Percentiles rank a stretch among this genome's conserved stretches.
These are phyloP conservation scores for Aphelenchoides fujianensis DNA, from an alignment of 1,140 invertebrate genomes.

Conservation along the genomic window DNA sequence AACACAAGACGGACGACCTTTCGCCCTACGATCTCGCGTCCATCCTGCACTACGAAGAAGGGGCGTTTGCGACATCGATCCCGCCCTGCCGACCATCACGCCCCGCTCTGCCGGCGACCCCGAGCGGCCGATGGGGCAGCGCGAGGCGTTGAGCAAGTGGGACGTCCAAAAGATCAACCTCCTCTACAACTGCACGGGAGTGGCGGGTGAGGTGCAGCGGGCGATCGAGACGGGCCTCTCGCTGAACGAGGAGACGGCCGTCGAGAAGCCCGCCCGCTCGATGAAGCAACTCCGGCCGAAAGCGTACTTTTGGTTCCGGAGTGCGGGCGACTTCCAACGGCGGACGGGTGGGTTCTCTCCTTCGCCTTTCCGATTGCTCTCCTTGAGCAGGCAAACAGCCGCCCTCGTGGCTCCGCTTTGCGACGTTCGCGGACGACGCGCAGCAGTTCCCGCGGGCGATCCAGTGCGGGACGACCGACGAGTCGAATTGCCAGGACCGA, in stretches of 20 bases:
- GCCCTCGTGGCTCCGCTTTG: not conserved
- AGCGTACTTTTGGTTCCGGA: not conserved
- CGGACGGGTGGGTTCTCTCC: not conserved
- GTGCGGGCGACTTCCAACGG: not conserved
- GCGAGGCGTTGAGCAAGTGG: constrained; percentile 11
- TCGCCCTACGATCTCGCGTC: constrained; percentile 32
- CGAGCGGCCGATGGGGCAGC: constrained; percentile 24
- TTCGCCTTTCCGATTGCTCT: not conserved
- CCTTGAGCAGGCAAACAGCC: not conserved
- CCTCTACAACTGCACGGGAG: constrained; percentile 30
- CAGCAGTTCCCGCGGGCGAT: constrained; percentile 3
- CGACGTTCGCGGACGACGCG: not conserved
- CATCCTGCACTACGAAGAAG: constrained; percentile 36
- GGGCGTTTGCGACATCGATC: constrained; percentile 34
- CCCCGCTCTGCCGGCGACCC: not conserved
- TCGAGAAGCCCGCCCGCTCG: not conserved
- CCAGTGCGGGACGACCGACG: constrained; percentile 23
- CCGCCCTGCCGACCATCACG: constrained; percentile 25
- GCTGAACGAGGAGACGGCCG: not conserved
- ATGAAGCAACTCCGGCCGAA: not conserved
- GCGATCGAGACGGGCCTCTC: not conserved
- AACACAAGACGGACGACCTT: constrained; percentile 20
- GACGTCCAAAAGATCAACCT: constrained; percentile 30
- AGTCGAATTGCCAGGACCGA: constrained; percentile 28
- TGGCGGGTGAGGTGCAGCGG: not conserved